Conservation (phyloP, 2,888 invertebrate species). For the Melanchra persicariae region DNA sequence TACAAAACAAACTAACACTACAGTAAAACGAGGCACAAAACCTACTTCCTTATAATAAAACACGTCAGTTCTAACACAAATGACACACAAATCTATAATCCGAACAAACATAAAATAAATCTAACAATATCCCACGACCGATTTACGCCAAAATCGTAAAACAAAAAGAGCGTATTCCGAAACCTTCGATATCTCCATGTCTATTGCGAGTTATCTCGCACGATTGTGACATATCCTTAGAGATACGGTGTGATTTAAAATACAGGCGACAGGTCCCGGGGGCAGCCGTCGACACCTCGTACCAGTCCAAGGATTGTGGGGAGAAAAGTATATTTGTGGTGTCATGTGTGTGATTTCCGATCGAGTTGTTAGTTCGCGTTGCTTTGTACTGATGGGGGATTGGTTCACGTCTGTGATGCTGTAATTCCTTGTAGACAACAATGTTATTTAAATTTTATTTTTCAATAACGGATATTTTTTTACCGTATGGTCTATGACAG, state of each 20-base stretch:
- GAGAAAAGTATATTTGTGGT: slow-evolving; percentile 41
- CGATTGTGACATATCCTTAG: slow-evolving; percentile 67
- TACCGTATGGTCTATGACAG: neutral
- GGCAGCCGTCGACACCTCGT: slow-evolving; percentile 46
- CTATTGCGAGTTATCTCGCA: slow-evolving; percentile 58
- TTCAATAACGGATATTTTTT: neutral
- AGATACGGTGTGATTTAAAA: slow-evolving; percentile 71
- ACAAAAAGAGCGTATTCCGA: slow-evolving; percentile 2
- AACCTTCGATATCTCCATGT: slow-evolving; percentile 25
- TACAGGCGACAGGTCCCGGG: slow-evolving; percentile 63
- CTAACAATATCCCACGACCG: slow-evolving; percentile 8
- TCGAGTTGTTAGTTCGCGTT: slow-evolving; percentile 1
- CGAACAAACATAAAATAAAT: slow-evolving; percentile 19
- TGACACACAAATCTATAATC: neutral
- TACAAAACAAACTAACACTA: too few species aligned
- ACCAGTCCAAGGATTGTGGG: slow-evolving; percentile 22
- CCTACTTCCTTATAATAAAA: neutral
- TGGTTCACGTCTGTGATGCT: neutral
- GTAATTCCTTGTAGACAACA: neutral
- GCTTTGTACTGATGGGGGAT: neutral
- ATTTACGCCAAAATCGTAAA: slow-evolving; percentile 25
- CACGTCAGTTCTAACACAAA: neutral
- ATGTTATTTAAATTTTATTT: neutral
- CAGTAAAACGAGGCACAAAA: neutral
- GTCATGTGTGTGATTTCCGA: slow-evolving; percentile 10